These are phyloP conservation scores for Ernsta delagoae DNA, from an alignment of 2,888 invertebrate species.

Conservation along the genomic window DNA sequence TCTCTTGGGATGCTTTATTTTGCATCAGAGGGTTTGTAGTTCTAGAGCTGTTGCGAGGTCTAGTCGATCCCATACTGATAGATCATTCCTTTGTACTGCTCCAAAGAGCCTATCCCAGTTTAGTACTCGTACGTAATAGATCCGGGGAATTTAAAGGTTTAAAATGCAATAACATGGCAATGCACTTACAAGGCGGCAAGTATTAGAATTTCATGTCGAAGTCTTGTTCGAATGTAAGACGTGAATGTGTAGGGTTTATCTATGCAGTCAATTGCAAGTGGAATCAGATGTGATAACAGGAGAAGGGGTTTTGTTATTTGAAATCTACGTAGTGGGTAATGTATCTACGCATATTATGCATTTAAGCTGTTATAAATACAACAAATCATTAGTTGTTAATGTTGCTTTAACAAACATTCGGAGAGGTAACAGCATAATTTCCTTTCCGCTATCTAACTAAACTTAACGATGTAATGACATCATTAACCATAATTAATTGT, in stretches of 20 bases:
- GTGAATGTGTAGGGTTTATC: not conserved
- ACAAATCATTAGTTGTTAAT: too few species aligned
- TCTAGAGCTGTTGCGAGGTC: not conserved
- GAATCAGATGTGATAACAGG: too few species aligned
- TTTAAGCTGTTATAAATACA: too few species aligned
- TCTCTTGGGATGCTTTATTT: not conserved
- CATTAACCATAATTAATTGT: constrained; percentile 8
- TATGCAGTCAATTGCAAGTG: not conserved
- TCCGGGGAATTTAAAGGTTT: constrained; percentile 6
- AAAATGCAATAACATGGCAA: constrained; percentile 11
- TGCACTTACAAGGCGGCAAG: constrained; percentile 10
- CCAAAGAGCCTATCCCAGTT: not conserved
- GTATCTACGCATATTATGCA: too few species aligned
- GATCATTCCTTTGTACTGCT: constrained; percentile 6
- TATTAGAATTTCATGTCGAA: constrained; percentile 4
- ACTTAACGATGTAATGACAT: constrained; percentile 8
- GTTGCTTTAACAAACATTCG: too few species aligned
- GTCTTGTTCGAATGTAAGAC: not conserved
- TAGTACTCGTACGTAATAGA: constrained; percentile 1
- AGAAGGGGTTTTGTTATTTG: too few species aligned
- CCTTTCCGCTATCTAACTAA: not conserved
- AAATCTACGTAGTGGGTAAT: too few species aligned
- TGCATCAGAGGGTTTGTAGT: not conserved
- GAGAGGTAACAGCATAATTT: not conserved
- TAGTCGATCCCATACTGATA: not conserved